Base-by-base conservation (phyloP, 1,140 invertebrate species). In the Tribolium madens region DNA sequence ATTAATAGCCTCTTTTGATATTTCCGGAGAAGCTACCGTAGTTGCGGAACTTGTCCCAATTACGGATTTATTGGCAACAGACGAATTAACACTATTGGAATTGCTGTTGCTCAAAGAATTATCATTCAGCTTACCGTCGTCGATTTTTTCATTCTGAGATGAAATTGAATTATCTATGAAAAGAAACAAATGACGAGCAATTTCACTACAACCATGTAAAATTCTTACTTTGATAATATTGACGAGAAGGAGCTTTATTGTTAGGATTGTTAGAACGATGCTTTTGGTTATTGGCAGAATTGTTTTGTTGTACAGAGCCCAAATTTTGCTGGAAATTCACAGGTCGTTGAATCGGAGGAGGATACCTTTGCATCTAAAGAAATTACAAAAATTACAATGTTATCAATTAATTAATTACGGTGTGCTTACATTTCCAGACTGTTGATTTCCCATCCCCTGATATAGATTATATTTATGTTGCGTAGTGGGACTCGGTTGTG, bases 381-480 rank as follows among this genome's bases (percentile, higher is more conserved):
- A 26, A 3, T n/a, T 26, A 78, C 48, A 64, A 18, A 50, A 13
- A 76, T 26, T 52, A 52, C 15, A 64, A 3, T 15, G n/a, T 15
- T 14, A 53, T 5, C 7, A 74, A 33, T 36, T 36, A 18, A 68
- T 15, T 46, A 60, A 74, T 57, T 57, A 21, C 7, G 14, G 7
- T 9, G 74, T 73, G 81, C 79, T 80, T 84, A 85, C 82, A 74
- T 84, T 84, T 57, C 78, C 79, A 1, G 74, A 57, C 73, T 82
- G 82, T 74, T 82, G 84, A 68, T 78, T 84, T 10, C 81, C 82
- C 31, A 84, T 83, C 13, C 80, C 77, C 64, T 82, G 64, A 76
- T 85, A 85, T 17, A 83, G 76, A 71, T 84, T 84, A 26, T 84
- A 84, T 78, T 84, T 85, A 57, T 84, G 81, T 73, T 84, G 84